phyloP scores from a whole-genome alignment of 2,113 vertebrate species.

The Callipepla californica region DNA sequence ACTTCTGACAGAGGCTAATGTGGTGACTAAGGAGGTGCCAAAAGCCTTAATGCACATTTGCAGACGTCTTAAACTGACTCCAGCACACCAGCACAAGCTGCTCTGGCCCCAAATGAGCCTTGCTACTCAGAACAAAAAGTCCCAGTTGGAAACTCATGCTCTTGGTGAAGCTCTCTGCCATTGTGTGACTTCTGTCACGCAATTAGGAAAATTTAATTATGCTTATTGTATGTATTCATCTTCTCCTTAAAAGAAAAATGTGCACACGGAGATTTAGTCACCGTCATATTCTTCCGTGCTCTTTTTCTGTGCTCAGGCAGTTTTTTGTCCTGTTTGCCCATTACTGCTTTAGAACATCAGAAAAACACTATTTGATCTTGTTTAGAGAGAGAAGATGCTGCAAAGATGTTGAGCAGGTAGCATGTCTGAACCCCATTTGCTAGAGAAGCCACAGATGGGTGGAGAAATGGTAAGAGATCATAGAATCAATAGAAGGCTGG shows the following conservation, averaged over 20 bases:
- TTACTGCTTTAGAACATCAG: background rate
- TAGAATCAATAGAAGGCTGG: too few relatives aligned
- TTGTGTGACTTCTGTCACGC: background rate
- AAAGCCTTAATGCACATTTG: background rate
- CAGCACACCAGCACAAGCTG: background rate
- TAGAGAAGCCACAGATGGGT: background rate
- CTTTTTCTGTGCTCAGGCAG: background rate
- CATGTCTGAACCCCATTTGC: too few relatives aligned
- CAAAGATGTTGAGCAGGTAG: background rate
- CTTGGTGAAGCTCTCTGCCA: background rate
- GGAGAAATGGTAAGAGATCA: background rate
- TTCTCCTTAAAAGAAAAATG: background rate
- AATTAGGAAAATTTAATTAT: background rate
- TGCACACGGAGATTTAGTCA: background rate
- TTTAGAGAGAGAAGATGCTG: background rate
- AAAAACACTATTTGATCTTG: background rate
- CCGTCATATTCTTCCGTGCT: background rate
- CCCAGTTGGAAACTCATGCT: background rate
- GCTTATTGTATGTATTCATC: background rate
- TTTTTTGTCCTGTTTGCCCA: background rate
- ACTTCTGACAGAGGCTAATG: background rate
- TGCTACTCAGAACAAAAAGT: background rate
- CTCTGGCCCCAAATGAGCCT: background rate
- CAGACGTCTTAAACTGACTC: conserved; percentile 7
- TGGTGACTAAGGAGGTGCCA: conserved; percentile 32